Base-by-base conservation (phyloP, 2,797 vertebrate genomes). In the Ceryle rudis region DNA sequence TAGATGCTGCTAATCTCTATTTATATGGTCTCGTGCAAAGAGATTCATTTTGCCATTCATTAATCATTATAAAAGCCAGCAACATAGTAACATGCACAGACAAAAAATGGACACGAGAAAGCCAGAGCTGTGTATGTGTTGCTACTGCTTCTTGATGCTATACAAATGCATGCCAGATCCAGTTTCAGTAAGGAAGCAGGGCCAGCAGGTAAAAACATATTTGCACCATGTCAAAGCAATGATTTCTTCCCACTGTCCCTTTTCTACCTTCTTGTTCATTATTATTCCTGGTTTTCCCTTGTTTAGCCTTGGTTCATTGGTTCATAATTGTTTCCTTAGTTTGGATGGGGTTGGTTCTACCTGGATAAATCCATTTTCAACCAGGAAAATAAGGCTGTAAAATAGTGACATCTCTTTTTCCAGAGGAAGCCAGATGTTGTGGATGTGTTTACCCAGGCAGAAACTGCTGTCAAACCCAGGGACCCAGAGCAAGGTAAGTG, bases 61-160 rank as follows among this genome's bases (percentile, higher is more conserved):
- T 89, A 91, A 74, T 84, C n/a, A 80, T 86, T 94, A 83, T 46
- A 93, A 92, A 93, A 90, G 6, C 57, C 60, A 78, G 19, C 64
- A 78, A 57, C 44, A 35, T 51, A 14, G 10, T 55, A 89, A 77
- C 91, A 51, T 5, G 1, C 25, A 65, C 22, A 15, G 44, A 39
- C 10, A 26, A 86, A 82, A 84, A 41, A 26, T 6, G 5, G 2
- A 4, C 33, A 5, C 25, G 52, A 93, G 58, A 90, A 75, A 77
- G 41, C 37, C 22, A 33, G 13, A 52, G 29, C 20, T 61, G 35
- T 60, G 14, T 28, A 17, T 3, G 10, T 62, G 47, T 54, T 44
- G 41, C 81, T 16, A 25, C 6, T 81, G 42, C 7, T 66, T 33
- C 26, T 47, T 81, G 52, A 44, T 71, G 26, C n/a, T 86, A 7